These are phyloP conservation scores for Xenopus tropicalis DNA, from an alignment of 2,113 vertebrate genomes.

Conservation along the genomic window DNA sequence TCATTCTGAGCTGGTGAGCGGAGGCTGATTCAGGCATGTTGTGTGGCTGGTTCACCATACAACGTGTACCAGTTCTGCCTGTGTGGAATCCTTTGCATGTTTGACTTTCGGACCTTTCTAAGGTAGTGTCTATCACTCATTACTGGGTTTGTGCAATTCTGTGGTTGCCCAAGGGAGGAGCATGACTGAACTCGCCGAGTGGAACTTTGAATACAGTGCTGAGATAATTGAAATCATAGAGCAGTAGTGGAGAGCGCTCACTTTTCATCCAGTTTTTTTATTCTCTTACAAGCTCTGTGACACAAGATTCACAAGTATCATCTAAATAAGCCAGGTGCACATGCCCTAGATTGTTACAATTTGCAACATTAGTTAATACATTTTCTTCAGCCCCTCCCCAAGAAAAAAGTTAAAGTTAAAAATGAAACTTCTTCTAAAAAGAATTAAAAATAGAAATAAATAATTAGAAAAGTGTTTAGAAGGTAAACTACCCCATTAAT, in stretches of 20 bases:
- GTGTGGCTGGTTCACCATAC: constrained; percentile 6
- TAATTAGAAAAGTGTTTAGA: too few species aligned
- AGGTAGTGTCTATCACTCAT: constrained; percentile 20
- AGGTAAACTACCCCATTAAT: too few species aligned
- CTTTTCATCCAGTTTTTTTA: too few species aligned
- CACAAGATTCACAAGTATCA: too few species aligned
- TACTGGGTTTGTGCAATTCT: constrained; percentile 29
- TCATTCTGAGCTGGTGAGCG: neutral
- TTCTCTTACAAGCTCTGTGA: too few species aligned
- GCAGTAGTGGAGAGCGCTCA: neutral
- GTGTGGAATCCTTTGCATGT: constrained; percentile 19
- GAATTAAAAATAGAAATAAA: too few species aligned
- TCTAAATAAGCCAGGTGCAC: too few species aligned
- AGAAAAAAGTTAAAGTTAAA: too few species aligned
- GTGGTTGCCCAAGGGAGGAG: constrained; percentile 45
- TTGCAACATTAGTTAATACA: too few species aligned
- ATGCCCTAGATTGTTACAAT: too few species aligned
- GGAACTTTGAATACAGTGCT: neutral
- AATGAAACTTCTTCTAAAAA: too few species aligned
- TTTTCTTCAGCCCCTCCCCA: too few species aligned
- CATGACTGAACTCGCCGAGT: constrained; percentile 43
- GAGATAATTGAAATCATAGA: constrained; percentile 23
- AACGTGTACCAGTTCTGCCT: constrained; percentile 20
- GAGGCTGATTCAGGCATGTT: constrained; percentile 26
- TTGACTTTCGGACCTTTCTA: constrained; percentile 7